These are phyloP conservation scores for Chymomyza caudatula DNA, from an alignment of 2,888 invertebrate species.

Conservation along the genomic window DNA sequence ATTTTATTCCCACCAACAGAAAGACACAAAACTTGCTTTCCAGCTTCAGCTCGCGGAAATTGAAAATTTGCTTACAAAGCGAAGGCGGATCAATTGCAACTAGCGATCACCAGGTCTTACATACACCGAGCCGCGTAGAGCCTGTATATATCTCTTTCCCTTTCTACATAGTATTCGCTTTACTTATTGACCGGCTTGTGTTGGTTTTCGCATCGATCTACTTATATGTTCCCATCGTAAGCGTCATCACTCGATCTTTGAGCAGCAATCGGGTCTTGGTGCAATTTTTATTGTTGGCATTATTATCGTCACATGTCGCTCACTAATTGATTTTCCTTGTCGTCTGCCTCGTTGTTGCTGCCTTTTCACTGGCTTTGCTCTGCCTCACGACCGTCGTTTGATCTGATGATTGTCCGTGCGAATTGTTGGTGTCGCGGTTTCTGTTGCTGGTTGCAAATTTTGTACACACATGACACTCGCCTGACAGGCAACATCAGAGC, in stretches of 20 bases:
- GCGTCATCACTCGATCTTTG: slow-evolving; percentile 19
- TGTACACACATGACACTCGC: slow-evolving; percentile 66
- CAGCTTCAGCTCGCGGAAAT: slow-evolving; percentile 41
- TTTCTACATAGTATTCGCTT: background rate
- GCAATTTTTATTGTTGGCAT: slow-evolving; percentile 73
- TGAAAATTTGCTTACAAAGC: slow-evolving; percentile 49
- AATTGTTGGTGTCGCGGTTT: slow-evolving; percentile 16
- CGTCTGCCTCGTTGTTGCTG: slow-evolving; percentile 68
- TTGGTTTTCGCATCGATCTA: slow-evolving; percentile 5
- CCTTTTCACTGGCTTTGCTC: background rate
- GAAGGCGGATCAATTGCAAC: slow-evolving; percentile 61
- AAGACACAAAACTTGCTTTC: slow-evolving; percentile 9
- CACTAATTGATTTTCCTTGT: slow-evolving; percentile 79
- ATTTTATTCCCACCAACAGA: slow-evolving; percentile 15
- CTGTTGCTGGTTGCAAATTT: slow-evolving; percentile 53
- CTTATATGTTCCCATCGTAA: background rate
- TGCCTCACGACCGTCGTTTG: slow-evolving; percentile 28
- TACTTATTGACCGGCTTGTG: slow-evolving; percentile 16
- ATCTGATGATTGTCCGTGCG: slow-evolving; percentile 21
- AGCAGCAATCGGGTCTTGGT: slow-evolving; percentile 15
- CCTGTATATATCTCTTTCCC: background rate
- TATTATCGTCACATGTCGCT: slow-evolving; percentile 78
- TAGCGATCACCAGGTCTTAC: slow-evolving; percentile 39
- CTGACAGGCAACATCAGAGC: slow-evolving; percentile 66
- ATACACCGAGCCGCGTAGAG: slow-evolving; percentile 27